Base-by-base conservation (phyloP, 2,797 vertebrate species). In the Centropyge bicolor region DNA sequence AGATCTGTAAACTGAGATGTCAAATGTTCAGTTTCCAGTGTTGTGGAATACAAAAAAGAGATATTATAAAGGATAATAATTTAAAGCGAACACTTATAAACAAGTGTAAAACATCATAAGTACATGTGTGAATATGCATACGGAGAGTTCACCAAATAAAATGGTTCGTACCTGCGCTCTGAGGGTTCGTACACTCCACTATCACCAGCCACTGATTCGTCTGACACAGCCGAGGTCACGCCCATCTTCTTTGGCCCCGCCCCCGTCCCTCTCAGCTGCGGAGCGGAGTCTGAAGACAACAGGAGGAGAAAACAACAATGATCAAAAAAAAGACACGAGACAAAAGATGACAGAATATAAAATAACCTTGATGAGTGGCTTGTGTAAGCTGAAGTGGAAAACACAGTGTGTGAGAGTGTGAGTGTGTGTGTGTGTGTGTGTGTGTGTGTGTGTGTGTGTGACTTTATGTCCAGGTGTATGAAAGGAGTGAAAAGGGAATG, bases 161-260 rank as follows among this genome's bases (percentile, higher is more conserved):
- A 54, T 0, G 1, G 8, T 14, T 14, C 24, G 0, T 95, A 99
- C 98, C 96, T 97, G 92, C 96, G 96, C 36, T 96, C 96, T 0
- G 97, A 96, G 0, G 97, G 96, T 82, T 99, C 98, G 0, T 98
- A 99, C 9, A 99, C 98, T 0, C 98, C 98, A 9, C 98, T 99
- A 49, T 99, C 98, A 24, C 98, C 98, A 0, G 98, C 98, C 60
- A 99, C 98, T 0, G 98, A 99, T 82, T 99, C 98, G 20, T 99
- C 98, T 0, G 98, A 99, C 78, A 99, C 97, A 0, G 98, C 98
- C 0, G 98, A 98, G 0, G 97, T 97, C 80, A 99, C 98, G 14
- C 98, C 96, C 0, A 94, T 95, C 86, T 96, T 97, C 88, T 96
- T 97, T 54, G 95, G 91, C 6, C 89, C 90, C 0, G 91, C 88